Base-by-base conservation (phyloP, 2,113 vertebrate genomes). In the Pseudopipra pipra region DNA sequence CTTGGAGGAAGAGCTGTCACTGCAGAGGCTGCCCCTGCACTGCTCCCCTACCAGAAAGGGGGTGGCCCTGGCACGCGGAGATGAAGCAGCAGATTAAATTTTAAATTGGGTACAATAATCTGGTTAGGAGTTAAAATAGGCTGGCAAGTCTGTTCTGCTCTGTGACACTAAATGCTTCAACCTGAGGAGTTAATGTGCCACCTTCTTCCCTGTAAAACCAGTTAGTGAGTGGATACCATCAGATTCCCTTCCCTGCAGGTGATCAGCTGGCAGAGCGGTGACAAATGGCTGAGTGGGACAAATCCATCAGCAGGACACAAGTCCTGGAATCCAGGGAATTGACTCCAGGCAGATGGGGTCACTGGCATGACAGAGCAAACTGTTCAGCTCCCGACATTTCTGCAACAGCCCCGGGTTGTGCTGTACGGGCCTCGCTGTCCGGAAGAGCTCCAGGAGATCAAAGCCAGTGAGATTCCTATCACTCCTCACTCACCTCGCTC, bases 211-310 rank as follows among this genome's bases (percentile, higher is more conserved):
- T 54, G 31, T 41, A 41, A 54, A 71, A 65, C 25, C 31, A 39
- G 37, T 0, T 0, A 82, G 37, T 0, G 0, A 82, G 71, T 24
- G 70, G 77, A 44, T 55, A 68, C 21, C 0, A 0, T 43, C 66
- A 82, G n/a, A 63, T 51, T 30, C 49, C 76, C 21, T 21, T 63
- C 15, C 9, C 19, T 2, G 3, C 12, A 19, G 44, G 31, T 58
- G 33, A 62, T 22, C 3, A 1, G 15, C 35, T 12, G 23, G 28
- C 37, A 35, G 25, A 68, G 47, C 47, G 49, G 46, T 0, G 5
- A 54, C 55, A n/a, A n/a, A n/a, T n/a, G 73, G 39, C 35, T 0
- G 6, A 51, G 39, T 31, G 49, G 41, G 63, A 66, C 0, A 0
- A 43, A 66, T 52, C 49, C 46, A 56, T 37, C 31, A 41, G 47